phyloP scores from a whole-genome alignment of 2,888 invertebrate species.

The Dynastes maya region DNA sequence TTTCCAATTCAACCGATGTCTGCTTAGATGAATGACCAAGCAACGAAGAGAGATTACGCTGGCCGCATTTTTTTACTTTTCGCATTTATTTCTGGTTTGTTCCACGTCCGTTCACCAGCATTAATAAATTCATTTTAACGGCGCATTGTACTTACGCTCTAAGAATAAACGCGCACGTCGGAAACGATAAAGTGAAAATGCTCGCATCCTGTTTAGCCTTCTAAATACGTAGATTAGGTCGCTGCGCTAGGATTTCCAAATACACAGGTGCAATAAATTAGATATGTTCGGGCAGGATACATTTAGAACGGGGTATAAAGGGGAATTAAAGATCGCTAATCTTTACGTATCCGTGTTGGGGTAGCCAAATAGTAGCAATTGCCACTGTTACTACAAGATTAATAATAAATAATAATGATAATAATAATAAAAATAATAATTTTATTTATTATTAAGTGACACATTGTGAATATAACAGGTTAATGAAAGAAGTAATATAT shows the following conservation, averaged over 20 bases:
- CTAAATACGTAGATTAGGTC: constrained; percentile 11
- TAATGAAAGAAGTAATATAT: no score
- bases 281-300: constrained; percentile 3
- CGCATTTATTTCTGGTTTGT: constrained; percentile 62
- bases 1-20: constrained; percentile 64
- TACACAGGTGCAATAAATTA: constrained; percentile 14
- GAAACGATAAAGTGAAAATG: constrained; percentile 21
- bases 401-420: no score
- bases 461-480: no score
- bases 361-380: no score
- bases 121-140: constrained; percentile 42
- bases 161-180: constrained; percentile 13
- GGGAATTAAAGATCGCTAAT: constrained; percentile 13
- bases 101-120: constrained; percentile 49
- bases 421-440: no score
- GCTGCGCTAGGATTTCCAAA: constrained; percentile 11
- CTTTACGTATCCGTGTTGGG: neutral
- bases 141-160: constrained; percentile 33
- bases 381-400: no score
- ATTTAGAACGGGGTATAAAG: neutral
- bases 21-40: constrained; percentile 62
- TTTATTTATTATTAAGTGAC: no score
- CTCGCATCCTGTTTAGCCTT: constrained; percentile 9
- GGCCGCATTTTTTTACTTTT: constrained; percentile 60
- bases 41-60: constrained; percentile 63